Base-by-base conservation (phyloP, 2,797 vertebrate genomes). In the Acanthopagrus latus region DNA sequence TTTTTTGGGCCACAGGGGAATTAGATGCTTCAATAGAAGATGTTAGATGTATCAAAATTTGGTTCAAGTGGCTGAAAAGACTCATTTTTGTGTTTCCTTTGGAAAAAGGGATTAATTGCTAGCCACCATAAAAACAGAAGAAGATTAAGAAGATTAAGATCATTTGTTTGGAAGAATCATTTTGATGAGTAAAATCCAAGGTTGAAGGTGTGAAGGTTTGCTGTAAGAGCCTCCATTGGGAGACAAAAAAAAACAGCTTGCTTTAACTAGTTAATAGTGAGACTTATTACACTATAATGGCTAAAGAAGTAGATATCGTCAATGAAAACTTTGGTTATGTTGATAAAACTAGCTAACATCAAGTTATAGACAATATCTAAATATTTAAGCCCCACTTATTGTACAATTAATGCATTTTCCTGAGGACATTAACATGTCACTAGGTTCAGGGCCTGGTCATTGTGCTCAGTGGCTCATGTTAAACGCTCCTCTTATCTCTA, bases 361-460 rank as follows among this genome's bases (percentile, higher is more conserved):
- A 55, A 25, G 14, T 1, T 44, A 16, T 11, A 52, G 8, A 43
- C 6, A 43, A 10, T 21, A 17, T 23, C 11, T 56, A 5, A 29
- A 21, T 16, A 14, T 5, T 29, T 0, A 8, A 7, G 6, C 14
- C 16, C 0, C 11, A 13, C 23, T 2, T 2, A 25, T 27, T 10
- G 21, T 63, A 2, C 57, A 38, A 2, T 12, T 1, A 5, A 6
- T 33, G 14, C 48, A 17, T 33, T 64, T 48, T 0, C 16, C 10
- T 33, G 33, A 33, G 7, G 33, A 33, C 33, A 33, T 33, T 33
- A 33, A 7, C 33, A 33, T 8, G 33, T n/a, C 5, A n/a, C 46
- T 20, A 25, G 23, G 23, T 17, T n/a, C 29, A 25, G 38, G 3
- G 17, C n/a, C 50, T 21, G 0, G 52, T 18, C 44, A 20, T 47